Percentiles rank a stretch among this genome's conserved stretches.
phyloP scores from a whole-genome alignment of 2,797 vertebrate species.

The Sebastes cheni region DNA sequence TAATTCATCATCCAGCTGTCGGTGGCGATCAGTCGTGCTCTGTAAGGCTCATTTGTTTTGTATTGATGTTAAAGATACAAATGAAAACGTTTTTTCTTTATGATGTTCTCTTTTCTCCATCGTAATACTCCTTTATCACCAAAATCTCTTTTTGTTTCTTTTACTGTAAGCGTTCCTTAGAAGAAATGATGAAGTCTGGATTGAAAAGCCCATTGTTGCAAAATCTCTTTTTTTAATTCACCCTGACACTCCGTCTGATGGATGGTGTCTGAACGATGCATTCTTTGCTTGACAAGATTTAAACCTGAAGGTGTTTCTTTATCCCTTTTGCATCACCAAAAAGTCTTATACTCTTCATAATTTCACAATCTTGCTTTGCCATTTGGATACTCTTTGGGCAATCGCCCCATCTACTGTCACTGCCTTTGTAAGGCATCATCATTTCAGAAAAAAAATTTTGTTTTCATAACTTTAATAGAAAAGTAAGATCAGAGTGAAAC shows the following conservation, averaged over 20 bases:
- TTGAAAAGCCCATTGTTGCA: slow-evolving; percentile 2
- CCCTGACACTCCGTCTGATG: background rate
- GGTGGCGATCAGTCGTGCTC: background rate
- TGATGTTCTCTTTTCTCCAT: background rate
- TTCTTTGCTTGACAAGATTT: background rate
- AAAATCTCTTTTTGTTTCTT: background rate
- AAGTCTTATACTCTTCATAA: background rate
- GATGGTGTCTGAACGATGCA: background rate
- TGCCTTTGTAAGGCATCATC: background rate
- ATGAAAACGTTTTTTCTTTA: background rate
- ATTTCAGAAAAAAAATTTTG: background rate
- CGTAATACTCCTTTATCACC: background rate
- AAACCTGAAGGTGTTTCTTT: slow-evolving; percentile 5
- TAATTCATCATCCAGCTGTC: slow-evolving; percentile 52
- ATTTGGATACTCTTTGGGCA: slow-evolving; percentile 2
- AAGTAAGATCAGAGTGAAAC: slow-evolving; percentile 4
- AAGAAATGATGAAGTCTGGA: background rate
- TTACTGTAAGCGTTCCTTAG: background rate
- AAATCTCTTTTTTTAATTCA: background rate
- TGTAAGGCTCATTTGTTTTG: slow-evolving; percentile 27
- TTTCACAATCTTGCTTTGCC: background rate
- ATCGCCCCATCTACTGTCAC: background rate
- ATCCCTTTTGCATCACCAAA: background rate
- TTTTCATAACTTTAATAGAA: background rate
- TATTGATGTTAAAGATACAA: background rate